A percentile compares a stretch with the other conserved stretches of the same genome.
phyloP scores from a whole-genome alignment of 2,797 vertebrate species.

The Sciurus vulgaris region DNA sequence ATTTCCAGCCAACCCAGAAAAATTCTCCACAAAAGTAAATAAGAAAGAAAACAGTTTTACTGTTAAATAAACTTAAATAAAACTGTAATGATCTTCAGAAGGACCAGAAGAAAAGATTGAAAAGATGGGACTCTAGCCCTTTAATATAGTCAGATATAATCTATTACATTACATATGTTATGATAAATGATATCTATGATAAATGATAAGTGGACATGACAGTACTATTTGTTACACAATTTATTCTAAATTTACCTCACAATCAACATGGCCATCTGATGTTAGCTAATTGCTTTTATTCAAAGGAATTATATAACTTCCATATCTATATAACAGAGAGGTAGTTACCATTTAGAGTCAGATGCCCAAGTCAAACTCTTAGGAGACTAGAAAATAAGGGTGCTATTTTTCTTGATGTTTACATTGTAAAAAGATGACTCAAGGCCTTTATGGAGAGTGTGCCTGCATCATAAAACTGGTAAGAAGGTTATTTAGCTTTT shows the following conservation, averaged over 20 bases:
- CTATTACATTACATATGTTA: neutral
- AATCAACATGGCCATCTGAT: neutral
- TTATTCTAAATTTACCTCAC: neutral
- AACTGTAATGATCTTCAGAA: neutral
- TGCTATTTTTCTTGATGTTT: neutral
- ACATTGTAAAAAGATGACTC: neutral
- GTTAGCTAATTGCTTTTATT: neutral
- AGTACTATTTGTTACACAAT: neutral
- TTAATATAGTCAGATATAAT: neutral
- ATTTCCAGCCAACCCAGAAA: neutral
- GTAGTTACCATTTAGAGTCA: neutral
- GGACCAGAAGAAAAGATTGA: neutral
- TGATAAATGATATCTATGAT: conserved; percentile 10
- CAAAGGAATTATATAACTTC: neutral
- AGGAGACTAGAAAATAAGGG: neutral
- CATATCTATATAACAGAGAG: neutral
- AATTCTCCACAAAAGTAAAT: neutral
- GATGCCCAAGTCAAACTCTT: neutral
- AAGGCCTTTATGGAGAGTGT: neutral
- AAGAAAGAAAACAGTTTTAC: neutral
- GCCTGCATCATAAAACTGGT: neutral
- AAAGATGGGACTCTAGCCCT: neutral
- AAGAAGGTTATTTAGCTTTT: neutral
- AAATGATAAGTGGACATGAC: neutral
- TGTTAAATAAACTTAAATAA: conserved; percentile 17